Base-by-base conservation (phyloP, 2,113 vertebrate species). In the Ictalurus furcatus region DNA sequence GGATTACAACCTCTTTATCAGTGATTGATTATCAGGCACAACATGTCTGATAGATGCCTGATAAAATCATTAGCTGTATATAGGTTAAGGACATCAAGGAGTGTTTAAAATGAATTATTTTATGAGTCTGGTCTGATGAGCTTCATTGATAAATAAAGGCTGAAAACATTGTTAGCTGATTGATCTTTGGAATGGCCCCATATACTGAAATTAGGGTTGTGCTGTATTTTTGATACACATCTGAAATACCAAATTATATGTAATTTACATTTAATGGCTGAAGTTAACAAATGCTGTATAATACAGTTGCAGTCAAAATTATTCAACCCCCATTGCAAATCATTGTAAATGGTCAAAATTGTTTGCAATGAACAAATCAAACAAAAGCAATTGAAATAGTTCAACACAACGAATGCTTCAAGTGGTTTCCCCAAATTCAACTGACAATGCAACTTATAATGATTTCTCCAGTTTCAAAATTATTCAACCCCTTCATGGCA, bases 81-180 rank as follows among this genome's bases (percentile, higher is more conserved):
- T 19, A 78, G 52, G 87, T 88, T 44, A 85, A 59, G 71, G 87
- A 67, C 81, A 84, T 52, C 48, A 30, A 52, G 69, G 37, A 86
- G 63, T 67, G 12, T 17, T 90, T 88, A 91, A 92, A 89, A 91
- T 93, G 88, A 87, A 19, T 89, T 52, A 83, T 73, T 89, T 90
- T 85, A 34, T 23, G 78, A 30, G 80, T 88, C 17, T 25, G 63
- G 25, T 30, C 82, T 85, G 48, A 85, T 85, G 61, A 56, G 71
- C n/a, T 85, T 78, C 2, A 56, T 4, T 52, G 44, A 54, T 16
- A 28, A 59, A 63, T 48, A 63, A 37, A 25, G 4, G 5, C 3
- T 25, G 6, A 63, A 84, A 11, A 84, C 40, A 40, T 25, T 83
- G 8, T 34, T 59, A 40, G 13, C 9, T 61, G 30, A 1, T 23